Conservation (phyloP, 2,797 vertebrate species). For the Thaleichthys pacificus region DNA sequence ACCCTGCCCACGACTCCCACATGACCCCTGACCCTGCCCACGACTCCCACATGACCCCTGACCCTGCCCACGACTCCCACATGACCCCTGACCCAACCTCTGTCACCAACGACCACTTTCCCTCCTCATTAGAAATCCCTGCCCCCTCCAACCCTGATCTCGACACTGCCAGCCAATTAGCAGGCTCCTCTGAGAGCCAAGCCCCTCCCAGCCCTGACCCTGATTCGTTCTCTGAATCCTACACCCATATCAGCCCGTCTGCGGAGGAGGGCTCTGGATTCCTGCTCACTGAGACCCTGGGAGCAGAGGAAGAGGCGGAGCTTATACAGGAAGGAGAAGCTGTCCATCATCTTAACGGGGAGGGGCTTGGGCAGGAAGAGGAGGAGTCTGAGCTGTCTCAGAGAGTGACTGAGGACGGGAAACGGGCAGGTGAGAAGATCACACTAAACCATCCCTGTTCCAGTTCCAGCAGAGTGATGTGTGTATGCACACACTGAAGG, state of each 20-base stretch:
- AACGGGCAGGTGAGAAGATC: slow-evolving; percentile 56
- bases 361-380: slow-evolving; percentile 38
- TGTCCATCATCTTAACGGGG: slow-evolving; percentile 13
- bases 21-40: background rate
- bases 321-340: slow-evolving; percentile 41
- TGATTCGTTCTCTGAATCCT: slow-evolving; percentile 72
- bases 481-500: background rate
- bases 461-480: too few relatives aligned
- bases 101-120: slow-evolving; percentile 14
- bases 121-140: slow-evolving; percentile 34
- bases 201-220: slow-evolving; percentile 44
- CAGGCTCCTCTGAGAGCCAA: slow-evolving; percentile 37
- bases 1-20: background rate
- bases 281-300: slow-evolving; percentile 52
- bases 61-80: background rate
- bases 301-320: slow-evolving; percentile 46
- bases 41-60: background rate
- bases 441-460: too few relatives aligned
- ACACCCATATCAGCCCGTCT: slow-evolving; percentile 61
- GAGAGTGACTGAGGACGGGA: slow-evolving; percentile 37
- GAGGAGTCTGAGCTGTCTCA: slow-evolving; percentile 40
- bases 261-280: slow-evolving; percentile 42
- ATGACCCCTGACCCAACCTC: background rate
- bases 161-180: slow-evolving; percentile 41
- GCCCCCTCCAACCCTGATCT: slow-evolving; percentile 23